Conservation (phyloP, 2,888 invertebrate species). For the Cheilosia impressa region DNA sequence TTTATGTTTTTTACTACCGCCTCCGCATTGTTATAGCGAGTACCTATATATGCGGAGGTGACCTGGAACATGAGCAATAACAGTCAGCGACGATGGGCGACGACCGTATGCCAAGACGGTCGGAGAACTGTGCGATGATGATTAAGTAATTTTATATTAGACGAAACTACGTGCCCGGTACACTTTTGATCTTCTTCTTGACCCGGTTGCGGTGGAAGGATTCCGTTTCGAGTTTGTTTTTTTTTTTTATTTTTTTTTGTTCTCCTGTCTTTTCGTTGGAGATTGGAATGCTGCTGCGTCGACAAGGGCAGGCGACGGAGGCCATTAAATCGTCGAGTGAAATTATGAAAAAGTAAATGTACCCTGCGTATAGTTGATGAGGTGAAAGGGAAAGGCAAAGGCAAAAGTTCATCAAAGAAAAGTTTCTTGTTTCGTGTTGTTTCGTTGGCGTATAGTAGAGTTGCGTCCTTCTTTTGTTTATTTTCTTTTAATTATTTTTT, state of each 20-base stretch:
- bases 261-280: background rate
- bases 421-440: slow-evolving; percentile 60
- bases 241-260: slow-evolving; percentile 11
- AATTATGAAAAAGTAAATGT: slow-evolving; percentile 69
- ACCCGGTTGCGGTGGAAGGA: slow-evolving; percentile 70
- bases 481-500: slow-evolving; percentile 69
- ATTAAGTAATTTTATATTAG: slow-evolving; percentile 75
- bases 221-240: slow-evolving; percentile 37
- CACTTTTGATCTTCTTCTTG: slow-evolving; percentile 73
- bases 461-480: slow-evolving; percentile 52
- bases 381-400: slow-evolving; percentile 70
- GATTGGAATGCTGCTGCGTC: slow-evolving; percentile 15
- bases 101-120: slow-evolving; percentile 29
- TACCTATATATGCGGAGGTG: slow-evolving; percentile 3
- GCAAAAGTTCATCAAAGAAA: slow-evolving; percentile 73
- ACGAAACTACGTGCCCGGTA: slow-evolving; percentile 70
- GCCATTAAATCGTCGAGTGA: slow-evolving; percentile 50
- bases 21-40: slow-evolving; percentile 52
- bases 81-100: slow-evolving; percentile 13
- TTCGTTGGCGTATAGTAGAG: slow-evolving; percentile 17
- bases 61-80: slow-evolving; percentile 14
- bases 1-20: slow-evolving; percentile 29
- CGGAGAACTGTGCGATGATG: slow-evolving; percentile 64
- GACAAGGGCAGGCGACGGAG: background rate
- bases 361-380: slow-evolving; percentile 66